phyloP scores from a whole-genome alignment of 2,888 invertebrate species.

The Lomographa bimaculata region DNA sequence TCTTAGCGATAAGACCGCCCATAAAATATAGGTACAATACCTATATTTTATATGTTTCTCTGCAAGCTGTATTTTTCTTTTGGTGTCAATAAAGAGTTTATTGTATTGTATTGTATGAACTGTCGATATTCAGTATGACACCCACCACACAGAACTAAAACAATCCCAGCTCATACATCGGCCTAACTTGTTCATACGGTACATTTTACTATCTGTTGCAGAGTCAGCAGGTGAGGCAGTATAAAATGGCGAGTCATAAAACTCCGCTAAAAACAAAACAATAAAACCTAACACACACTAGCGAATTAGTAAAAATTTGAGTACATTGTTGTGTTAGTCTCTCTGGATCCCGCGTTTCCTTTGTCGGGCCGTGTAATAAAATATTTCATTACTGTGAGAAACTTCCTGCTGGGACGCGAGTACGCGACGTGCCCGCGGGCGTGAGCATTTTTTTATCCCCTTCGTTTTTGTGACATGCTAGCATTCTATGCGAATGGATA shows the following conservation, averaged over 20 bases:
- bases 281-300: constrained; percentile 51
- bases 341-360: constrained; percentile 54
- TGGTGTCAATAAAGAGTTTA: too few relatives aligned
- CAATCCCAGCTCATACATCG: too few relatives aligned
- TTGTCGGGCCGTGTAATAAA: constrained; percentile 67
- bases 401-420: constrained; percentile 39
- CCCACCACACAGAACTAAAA: too few relatives aligned
- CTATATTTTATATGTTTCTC: too few relatives aligned
- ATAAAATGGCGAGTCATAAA: constrained; percentile 17
- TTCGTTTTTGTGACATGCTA: constrained; percentile 28
- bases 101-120: too few relatives aligned
- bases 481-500: constrained; percentile 28
- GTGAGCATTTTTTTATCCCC: constrained; percentile 23
- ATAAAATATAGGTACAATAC: too few relatives aligned
- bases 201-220: neutral
- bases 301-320: constrained; percentile 69
- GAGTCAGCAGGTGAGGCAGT: constrained; percentile 14
- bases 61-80: too few relatives aligned
- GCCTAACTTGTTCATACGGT: too few relatives aligned
- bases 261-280: constrained; percentile 42
- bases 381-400: constrained; percentile 75
- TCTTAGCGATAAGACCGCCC: too few relatives aligned
- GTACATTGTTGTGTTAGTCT: constrained; percentile 68
- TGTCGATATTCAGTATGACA: too few relatives aligned
- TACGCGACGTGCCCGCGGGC: constrained; percentile 21